These are phyloP conservation scores for Tipula helvola DNA, from an alignment of 2,888 invertebrate genomes.

Conservation along the genomic window DNA sequence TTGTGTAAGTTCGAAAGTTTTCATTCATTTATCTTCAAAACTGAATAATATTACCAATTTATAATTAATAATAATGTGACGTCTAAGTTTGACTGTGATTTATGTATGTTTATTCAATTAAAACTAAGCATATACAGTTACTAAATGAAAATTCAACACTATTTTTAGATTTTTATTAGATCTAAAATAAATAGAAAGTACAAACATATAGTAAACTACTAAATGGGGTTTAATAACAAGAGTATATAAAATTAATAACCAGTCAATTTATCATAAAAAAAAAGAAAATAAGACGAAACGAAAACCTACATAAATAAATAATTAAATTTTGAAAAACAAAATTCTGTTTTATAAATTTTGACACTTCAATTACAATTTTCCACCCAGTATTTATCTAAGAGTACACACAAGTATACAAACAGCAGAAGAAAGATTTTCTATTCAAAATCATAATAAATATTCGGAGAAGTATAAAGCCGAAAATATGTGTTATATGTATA, in stretches of 20 bases:
- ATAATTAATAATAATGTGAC: too few relatives aligned
- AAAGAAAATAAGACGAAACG: not conserved
- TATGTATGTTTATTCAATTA: not conserved
- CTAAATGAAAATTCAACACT: not conserved
- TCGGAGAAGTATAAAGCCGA: not conserved
- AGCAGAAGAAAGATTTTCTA: not conserved
- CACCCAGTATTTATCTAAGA: not conserved
- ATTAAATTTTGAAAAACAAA: not conserved
- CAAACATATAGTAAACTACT: not conserved
- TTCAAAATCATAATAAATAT: not conserved
- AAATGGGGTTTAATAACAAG: not conserved
- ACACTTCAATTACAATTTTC: not conserved
- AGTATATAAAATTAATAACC: not conserved
- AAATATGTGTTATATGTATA: not conserved
- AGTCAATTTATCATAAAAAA: not conserved
- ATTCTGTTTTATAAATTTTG: not conserved
- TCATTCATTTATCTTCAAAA: too few relatives aligned
- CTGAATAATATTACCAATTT: too few relatives aligned
- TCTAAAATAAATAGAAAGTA: not conserved
- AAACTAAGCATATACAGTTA: not conserved
- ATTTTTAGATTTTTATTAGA: not conserved
- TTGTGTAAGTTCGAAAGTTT: too few relatives aligned
- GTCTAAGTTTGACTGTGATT: not conserved
- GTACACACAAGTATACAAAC: not conserved
- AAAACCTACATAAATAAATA: not conserved